These are phyloP conservation scores for Drosophila paranaensis DNA, from an alignment of 2,888 invertebrate species.

Conservation along the genomic window DNA sequence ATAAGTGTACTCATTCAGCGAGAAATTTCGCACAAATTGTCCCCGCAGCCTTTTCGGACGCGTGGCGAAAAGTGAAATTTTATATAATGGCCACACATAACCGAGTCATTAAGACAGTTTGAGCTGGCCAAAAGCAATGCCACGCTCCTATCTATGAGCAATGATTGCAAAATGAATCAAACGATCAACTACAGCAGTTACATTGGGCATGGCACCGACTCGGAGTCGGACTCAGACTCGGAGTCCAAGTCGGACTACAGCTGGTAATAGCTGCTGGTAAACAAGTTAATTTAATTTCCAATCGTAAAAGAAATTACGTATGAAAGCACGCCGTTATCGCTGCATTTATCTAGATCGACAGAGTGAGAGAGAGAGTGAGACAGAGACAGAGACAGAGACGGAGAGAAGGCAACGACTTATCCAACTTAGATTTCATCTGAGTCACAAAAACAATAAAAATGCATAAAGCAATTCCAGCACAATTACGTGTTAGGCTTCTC, in stretches of 20 bases:
- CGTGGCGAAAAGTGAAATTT: constrained; percentile 75
- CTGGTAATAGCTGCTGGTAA: constrained; percentile 60
- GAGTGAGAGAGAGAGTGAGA: background rate
- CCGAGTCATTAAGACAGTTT: constrained; percentile 78
- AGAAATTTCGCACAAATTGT: constrained; percentile 57
- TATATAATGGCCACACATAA: constrained; percentile 75
- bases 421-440: constrained; percentile 28
- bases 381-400: background rate
- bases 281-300: constrained; percentile 80
- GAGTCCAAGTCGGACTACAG: constrained; percentile 4
- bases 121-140: constrained; percentile 50
- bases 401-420: constrained; percentile 48
- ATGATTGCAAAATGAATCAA: constrained; percentile 63
- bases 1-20: constrained; percentile 46
- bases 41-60: constrained; percentile 56
- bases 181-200: constrained; percentile 25
- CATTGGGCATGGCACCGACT: constrained; percentile 39
- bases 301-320: constrained; percentile 80
- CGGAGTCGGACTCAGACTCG: background rate
- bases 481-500: constrained; percentile 63
- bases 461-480: constrained; percentile 55
- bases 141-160: constrained; percentile 62
- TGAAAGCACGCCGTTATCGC: constrained; percentile 77
- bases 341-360: constrained; percentile 47
- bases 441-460: constrained; percentile 22